Conservation (phyloP, 2,113 vertebrate species). For the Tragelaphus strepsiceros region DNA sequence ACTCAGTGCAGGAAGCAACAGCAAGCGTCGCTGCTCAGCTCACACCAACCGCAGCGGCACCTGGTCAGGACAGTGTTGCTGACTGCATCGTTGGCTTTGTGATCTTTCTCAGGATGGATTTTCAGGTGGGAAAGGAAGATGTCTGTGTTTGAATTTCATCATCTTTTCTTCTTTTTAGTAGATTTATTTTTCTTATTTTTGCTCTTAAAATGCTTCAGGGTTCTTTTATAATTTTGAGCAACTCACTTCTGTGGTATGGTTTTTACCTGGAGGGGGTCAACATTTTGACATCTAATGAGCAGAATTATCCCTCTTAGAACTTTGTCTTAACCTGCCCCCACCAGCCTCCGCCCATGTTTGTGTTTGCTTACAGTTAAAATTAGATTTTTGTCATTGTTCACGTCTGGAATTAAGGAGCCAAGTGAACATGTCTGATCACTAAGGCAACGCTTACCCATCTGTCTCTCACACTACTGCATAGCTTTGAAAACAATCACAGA, state of each 20-base stretch:
- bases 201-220: not conserved
- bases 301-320: not conserved
- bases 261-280: not conserved
- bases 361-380: not conserved
- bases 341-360: not conserved
- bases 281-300: not conserved
- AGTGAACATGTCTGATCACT: not conserved
- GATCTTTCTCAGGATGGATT: not conserved
- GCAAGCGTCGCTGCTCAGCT: not conserved
- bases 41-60: slow-evolving; percentile 32
- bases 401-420: not conserved
- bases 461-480: not conserved
- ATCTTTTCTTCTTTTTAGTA: slow-evolving; percentile 16
- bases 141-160: not conserved
- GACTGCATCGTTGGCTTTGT: not conserved
- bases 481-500: not conserved
- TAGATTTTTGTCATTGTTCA: not conserved
- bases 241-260: not conserved
- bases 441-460: not conserved
- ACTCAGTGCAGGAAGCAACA: slow-evolving; percentile 22
- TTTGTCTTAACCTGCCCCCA: not conserved
- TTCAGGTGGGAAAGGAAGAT: not conserved
- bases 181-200: not conserved
- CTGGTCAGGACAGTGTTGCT: slow-evolving; percentile 46
- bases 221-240: not conserved